Conservation (phyloP, 2,888 invertebrate genomes). For the Archips xylosteana region DNA sequence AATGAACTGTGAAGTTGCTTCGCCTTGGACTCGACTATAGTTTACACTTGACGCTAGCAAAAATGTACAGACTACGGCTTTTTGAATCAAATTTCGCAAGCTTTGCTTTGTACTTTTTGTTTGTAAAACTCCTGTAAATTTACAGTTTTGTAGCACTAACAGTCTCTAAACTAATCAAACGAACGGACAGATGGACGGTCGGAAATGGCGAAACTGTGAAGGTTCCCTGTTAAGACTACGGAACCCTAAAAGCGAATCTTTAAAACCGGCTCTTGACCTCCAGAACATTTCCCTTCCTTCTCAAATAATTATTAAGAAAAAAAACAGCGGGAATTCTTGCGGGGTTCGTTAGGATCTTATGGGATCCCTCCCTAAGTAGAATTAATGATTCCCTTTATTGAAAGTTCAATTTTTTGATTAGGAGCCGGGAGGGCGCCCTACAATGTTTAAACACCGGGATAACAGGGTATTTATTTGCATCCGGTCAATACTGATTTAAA, state of each 20-base stretch:
- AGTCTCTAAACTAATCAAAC: too few relatives aligned
- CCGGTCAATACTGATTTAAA: conserved; percentile 78
- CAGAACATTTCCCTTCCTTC: conserved; percentile 48
- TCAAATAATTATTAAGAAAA: conserved; percentile 76
- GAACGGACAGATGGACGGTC: too few relatives aligned
- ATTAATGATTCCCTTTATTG: conserved; percentile 90
- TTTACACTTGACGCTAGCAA: too few relatives aligned
- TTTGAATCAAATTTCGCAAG: too few relatives aligned
- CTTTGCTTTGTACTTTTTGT: too few relatives aligned
- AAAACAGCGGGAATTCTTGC: conserved; percentile 76
- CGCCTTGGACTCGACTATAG: too few relatives aligned
- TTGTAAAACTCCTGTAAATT: too few relatives aligned
- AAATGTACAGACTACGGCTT: too few relatives aligned
- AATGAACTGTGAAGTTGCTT: too few relatives aligned
- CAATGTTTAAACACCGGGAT: conserved; percentile 82
- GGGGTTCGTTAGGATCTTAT: conserved; percentile 57
- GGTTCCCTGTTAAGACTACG: too few relatives aligned
- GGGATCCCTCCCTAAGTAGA: conserved; percentile 65
- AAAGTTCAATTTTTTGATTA: conserved; percentile 89
- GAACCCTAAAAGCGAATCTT: neutral
- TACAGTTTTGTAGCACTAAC: too few relatives aligned
- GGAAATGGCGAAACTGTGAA: too few relatives aligned
- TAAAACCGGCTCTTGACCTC: conserved; percentile 16
- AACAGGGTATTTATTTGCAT: conserved; percentile 80
- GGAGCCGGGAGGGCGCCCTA: conserved; percentile 63